Percentiles rank a stretch among this genome's conserved stretches.
These are phyloP conservation scores for Leucopsar rothschildi DNA, from an alignment of 2,113 vertebrate genomes.

Conservation along the genomic window DNA sequence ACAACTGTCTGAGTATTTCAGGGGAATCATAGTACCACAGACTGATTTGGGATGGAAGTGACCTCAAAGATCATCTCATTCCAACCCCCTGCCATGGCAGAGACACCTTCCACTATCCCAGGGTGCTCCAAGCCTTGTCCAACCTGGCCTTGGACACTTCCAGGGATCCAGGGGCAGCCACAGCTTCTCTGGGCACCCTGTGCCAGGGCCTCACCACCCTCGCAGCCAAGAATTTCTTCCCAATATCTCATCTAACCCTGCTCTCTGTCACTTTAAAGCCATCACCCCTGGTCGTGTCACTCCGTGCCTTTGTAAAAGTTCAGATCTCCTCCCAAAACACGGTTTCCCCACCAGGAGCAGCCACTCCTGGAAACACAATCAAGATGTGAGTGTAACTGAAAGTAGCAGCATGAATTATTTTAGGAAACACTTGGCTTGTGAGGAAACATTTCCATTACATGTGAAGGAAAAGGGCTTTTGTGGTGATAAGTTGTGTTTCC, in stretches of 20 bases:
- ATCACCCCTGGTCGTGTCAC: not conserved
- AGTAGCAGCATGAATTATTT: not conserved
- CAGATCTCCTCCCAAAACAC: not conserved
- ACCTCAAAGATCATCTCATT: not conserved
- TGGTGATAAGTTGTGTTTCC: not conserved
- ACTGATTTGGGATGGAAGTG: not conserved
- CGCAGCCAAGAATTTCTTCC: not conserved
- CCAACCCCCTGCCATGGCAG: not conserved
- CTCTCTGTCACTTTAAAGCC: not conserved
- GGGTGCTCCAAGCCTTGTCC: accelerated
- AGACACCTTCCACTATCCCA: not conserved
- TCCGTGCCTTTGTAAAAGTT: not conserved
- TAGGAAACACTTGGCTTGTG: not conserved
- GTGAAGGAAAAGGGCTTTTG: not conserved
- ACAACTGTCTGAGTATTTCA: not conserved
- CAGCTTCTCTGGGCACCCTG: not conserved
- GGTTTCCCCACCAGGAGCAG: not conserved
- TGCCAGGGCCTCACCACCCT: not conserved
- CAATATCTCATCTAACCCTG: not conserved
- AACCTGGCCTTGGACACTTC: not conserved
- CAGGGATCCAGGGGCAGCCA: not conserved
- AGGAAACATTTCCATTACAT: not conserved
- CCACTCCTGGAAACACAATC: not conserved
- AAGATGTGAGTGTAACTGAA: not conserved
- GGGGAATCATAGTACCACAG: not conserved